Evolutionary conservation across 2,888 invertebrate genomes (phyloP).

Genomic region (Strigamia transsilvanica): DNA sequence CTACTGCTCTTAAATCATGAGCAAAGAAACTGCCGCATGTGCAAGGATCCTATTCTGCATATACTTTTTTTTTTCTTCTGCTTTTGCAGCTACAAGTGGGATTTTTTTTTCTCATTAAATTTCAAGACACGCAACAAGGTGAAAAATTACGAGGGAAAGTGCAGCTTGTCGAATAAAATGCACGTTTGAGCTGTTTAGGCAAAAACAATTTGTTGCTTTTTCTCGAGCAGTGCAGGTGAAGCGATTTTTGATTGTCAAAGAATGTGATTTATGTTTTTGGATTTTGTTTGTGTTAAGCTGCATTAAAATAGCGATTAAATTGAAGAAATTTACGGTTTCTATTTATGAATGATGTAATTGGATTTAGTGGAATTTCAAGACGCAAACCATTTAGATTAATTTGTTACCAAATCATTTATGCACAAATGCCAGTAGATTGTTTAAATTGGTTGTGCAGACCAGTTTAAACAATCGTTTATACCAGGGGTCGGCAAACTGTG

Average conservation of each 20-base stretch:
- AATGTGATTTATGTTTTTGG: neutral
- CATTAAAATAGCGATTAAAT: neutral
- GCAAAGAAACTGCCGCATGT: constrained; percentile 44
- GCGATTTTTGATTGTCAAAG: neutral
- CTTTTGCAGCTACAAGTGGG: neutral
- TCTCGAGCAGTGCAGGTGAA: neutral
- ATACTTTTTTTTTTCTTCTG: constrained; percentile 3
- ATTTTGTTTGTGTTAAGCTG: neutral
- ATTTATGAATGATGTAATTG: neutral
- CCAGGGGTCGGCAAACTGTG: too few species aligned
- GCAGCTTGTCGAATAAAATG: constrained; percentile 45
- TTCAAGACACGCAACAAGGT: constrained; percentile 18
- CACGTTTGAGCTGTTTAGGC: constrained; percentile 22
- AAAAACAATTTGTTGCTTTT: constrained; percentile 46
- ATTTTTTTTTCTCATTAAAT: neutral
- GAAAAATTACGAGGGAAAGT: constrained; percentile 47
- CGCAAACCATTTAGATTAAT: too few species aligned
- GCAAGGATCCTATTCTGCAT: constrained; percentile 12
- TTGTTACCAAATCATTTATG: too few species aligned
- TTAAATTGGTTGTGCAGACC: too few species aligned
- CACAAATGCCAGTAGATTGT: too few species aligned
- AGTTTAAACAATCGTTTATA: too few species aligned
- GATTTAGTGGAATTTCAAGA: too few species aligned
- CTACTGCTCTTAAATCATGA: constrained; percentile 45
- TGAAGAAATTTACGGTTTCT: neutral